Base-by-base conservation (phyloP, 92 coral and sea anemone species). In the Epizoanthus ramosus region DNA sequence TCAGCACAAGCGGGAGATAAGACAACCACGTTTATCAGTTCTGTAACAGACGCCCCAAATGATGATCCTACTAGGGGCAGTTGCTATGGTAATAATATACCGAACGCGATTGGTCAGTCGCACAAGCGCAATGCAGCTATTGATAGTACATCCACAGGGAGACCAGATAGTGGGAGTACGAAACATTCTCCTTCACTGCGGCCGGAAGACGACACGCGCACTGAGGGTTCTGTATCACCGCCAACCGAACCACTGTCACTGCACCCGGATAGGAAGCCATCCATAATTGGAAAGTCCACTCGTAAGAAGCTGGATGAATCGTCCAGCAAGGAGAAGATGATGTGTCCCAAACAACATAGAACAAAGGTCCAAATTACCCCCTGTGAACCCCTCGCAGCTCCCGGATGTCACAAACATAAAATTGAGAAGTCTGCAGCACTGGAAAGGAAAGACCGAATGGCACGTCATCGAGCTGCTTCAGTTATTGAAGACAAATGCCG, bases 401-500 rank as follows among this genome's bases (percentile, higher is more conserved):
- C 70, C 22, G 70, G 22, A 41, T 60, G 57, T 61, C 71, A 35
- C 8, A 77, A 41, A 18, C 70, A 39, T n/a, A 61, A 33, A 59
- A 61, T 1, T 14, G 21, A 22, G 17, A 19, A 77, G 54, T 50
- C 54, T 50, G 15, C 54, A 50, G 54, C 54, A 50, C 54, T 50
- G 1, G 54, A 50, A 50, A 50, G 54, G 54, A 50, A 50, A 50
- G 12, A 3, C 5, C 18, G 28, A 0, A 39, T 18, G 15, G 35
- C 37, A 39, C 82, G 82, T 61, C 57, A 77, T 61, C 82, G 82
- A 3, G 71, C 82, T 39, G 41, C 60, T 77, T 77, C 82, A 18
- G 82, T 77, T 19, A 60, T 77, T 21, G 82, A 77, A 9, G 82
- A 77, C 58, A 77, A 59, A 56, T 19, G 65, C 7, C 35, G 41